phyloP scores from a whole-genome alignment of 2,797 vertebrate genomes.

The Eidolon dupreanum region DNA sequence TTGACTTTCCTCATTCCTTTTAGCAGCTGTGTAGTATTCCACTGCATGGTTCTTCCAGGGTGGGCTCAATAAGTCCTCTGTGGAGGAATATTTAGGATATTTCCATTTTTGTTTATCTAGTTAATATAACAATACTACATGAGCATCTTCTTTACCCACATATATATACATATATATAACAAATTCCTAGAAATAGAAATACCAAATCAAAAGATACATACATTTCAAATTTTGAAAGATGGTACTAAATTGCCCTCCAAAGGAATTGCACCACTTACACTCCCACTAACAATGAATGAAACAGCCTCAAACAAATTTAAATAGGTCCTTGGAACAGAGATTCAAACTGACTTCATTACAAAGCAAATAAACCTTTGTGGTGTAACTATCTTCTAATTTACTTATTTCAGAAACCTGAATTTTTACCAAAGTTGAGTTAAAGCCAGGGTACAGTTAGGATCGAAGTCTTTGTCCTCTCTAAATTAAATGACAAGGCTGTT shows the following conservation, averaged over 20 bases:
- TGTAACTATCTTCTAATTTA: not conserved
- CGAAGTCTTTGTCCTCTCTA: constrained; percentile 1
- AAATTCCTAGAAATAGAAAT: constrained; percentile 22
- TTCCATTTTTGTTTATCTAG: constrained; percentile 1
- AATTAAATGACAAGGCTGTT: not conserved
- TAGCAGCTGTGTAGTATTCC: not conserved
- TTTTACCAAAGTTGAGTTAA: constrained; percentile 39
- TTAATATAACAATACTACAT: not conserved
- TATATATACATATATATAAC: not conserved
- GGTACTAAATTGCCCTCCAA: not conserved
- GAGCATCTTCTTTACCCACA: not conserved
- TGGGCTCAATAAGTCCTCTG: not conserved
- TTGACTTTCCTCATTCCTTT: not conserved
- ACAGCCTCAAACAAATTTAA: constrained; percentile 27
- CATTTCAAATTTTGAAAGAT: not conserved
- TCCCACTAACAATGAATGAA: not conserved
- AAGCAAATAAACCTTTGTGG: not conserved
- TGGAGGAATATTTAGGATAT: not conserved
- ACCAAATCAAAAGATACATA: not conserved
- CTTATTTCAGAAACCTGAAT: constrained; percentile 30
- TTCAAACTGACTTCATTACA: constrained; percentile 2
- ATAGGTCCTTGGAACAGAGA: not conserved
- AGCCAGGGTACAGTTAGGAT: not conserved
- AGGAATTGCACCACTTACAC: not conserved
- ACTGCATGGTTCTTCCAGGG: not conserved